Base-by-base conservation (phyloP, 1,140 invertebrate species). In the Charaxes varanes region DNA sequence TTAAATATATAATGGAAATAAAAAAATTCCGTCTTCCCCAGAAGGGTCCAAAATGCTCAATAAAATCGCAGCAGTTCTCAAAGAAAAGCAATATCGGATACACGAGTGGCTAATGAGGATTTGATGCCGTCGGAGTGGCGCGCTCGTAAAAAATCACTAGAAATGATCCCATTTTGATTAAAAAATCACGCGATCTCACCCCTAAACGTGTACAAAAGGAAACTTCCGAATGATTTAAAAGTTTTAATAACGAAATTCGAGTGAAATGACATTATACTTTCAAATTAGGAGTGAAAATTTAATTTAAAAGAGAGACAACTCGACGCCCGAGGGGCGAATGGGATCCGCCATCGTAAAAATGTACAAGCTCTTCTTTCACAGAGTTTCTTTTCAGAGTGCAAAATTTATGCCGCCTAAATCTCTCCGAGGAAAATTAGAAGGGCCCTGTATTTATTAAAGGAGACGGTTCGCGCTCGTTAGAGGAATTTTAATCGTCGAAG, bases 261-360 rank as follows among this genome's bases (percentile, higher is more conserved):
- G 74, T 83, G 68, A 77, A 79, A 85, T 85, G 80, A 84, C 83
- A 85, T 85, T 85, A 85, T 85, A 85, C 81, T 85, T 85, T 85
- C 83, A 85, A 85, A 85, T 85, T 85, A 78, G 78, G 81, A 84
- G 83, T 83, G 79, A 84, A 85, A 85, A 85, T 85, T 85, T 85
- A 85, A 85, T 85, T 85, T 84, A 82, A 84, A 84, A 82, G 79
- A 71, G 73, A 78, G 76, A 80, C 76, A 79, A 78, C 58, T 80
- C 72, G 73, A 54, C 67, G 70, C 57, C 64, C 56, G 63, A 72
- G 76, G 81, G 79, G 69, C 63, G 76, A 78, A 78, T 79, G 73
- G 65, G 72, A 77, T 74, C 66, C 62, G 48, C 53, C 65, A 59
- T 78, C 76, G 73, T 83, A 80, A 83, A 82, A 83, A 77, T 78